A percentile compares a stretch with the other conserved stretches of the same genome.
These are phyloP conservation scores for Blomia tropicalis DNA, from an alignment of 2,888 invertebrate genomes.

Conservation along the genomic window DNA sequence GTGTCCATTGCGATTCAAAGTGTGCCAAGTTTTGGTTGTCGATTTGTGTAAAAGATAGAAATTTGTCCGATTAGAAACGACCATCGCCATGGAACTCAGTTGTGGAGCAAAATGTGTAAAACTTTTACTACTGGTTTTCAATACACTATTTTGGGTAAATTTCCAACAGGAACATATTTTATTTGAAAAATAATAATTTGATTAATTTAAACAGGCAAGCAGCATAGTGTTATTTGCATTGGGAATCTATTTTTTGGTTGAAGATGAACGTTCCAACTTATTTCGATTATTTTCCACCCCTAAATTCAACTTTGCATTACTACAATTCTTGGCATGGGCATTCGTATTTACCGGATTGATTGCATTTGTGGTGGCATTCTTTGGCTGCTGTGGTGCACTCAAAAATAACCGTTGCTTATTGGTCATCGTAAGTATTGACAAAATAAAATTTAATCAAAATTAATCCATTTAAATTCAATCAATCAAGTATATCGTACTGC, in stretches of 20 bases:
- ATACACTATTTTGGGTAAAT: conserved; percentile 37
- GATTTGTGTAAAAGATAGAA: not conserved
- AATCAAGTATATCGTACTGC: conserved; percentile 41
- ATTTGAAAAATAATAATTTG: not conserved
- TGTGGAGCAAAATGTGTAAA: conserved; percentile 39
- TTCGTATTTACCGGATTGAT: conserved; percentile 42
- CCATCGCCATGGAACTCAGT: conserved; percentile 32
- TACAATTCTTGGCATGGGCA: conserved; percentile 40
- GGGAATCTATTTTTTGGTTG: conserved; percentile 43
- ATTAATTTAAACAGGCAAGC: not conserved
- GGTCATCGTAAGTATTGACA: conserved; percentile 35
- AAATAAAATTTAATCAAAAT: not conserved
- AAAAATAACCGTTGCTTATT: conserved; percentile 41
- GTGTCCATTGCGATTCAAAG: no score
- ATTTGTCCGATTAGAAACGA: no score
- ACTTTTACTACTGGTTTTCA: conserved; percentile 38
- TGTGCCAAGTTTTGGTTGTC: no score
- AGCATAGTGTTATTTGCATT: conserved; percentile 43
- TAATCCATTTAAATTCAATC: not conserved
- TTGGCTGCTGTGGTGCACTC: conserved; percentile 45
- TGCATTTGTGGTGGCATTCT: conserved; percentile 43
- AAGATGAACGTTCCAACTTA: conserved; percentile 41
- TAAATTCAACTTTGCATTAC: conserved; percentile 37
- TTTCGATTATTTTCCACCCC: conserved; percentile 40
- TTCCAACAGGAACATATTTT: not conserved